phyloP scores from a whole-genome alignment of 2,888 invertebrate species.

The Leucoma salicis region DNA sequence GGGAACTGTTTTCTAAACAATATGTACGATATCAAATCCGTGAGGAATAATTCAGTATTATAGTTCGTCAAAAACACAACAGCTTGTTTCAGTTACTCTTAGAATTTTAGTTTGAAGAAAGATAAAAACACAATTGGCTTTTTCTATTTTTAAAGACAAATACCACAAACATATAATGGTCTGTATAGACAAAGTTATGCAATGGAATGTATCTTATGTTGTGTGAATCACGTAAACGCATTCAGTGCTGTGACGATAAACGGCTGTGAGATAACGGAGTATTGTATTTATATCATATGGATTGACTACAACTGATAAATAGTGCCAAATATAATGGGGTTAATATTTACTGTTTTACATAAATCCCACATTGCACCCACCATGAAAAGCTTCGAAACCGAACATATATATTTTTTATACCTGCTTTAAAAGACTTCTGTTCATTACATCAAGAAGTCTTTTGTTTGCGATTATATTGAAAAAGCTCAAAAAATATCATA shows the following conservation, averaged over 20 bases:
- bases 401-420: too few species aligned
- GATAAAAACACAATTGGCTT: too few species aligned
- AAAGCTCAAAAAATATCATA: too few species aligned
- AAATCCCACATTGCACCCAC: too few species aligned
- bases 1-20: constrained; percentile 9
- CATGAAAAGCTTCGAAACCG: too few species aligned
- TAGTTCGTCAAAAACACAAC: too few species aligned
- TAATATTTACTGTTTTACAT: too few species aligned
- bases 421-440: too few species aligned
- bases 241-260: not conserved
- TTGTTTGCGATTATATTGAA: too few species aligned
- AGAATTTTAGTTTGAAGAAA: too few species aligned
- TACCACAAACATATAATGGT: not conserved
- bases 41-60: constrained; percentile 7
- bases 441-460: too few species aligned
- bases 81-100: too few species aligned
- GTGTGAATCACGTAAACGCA: not conserved
- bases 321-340: not conserved
- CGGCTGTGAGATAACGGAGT: not conserved
- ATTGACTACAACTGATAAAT: not conserved
- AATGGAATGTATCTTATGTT: not conserved
- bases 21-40: constrained; percentile 7
- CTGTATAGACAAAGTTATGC: not conserved
- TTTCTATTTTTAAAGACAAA: not conserved
- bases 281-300: constrained; percentile 22